These are phyloP conservation scores for Trichacis sp. DNA, from an alignment of 2,888 invertebrate species.

Conservation along the genomic window DNA sequence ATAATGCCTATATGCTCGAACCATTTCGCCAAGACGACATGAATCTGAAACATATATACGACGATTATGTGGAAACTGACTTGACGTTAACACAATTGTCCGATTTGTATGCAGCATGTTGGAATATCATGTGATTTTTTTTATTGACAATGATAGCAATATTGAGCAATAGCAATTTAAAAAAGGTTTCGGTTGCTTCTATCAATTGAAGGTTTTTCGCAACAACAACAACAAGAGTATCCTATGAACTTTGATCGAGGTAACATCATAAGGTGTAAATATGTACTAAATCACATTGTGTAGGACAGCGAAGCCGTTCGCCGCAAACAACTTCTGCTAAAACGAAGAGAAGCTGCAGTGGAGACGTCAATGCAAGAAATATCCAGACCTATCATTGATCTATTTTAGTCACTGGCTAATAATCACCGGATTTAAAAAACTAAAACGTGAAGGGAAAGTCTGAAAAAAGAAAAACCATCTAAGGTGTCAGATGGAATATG, in stretches of 20 bases:
- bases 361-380: constrained; percentile 21
- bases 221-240: no score
- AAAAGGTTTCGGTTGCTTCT: constrained; percentile 19
- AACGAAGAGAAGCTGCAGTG: background rate
- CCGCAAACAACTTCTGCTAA: background rate
- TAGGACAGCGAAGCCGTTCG: constrained; percentile 29
- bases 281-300: constrained; percentile 15
- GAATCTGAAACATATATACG: constrained; percentile 22
- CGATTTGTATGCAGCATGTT: constrained; percentile 33
- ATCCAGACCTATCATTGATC: constrained; percentile 22
- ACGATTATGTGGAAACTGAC: no score
- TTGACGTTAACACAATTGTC: constrained; percentile 32
- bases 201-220: no score
- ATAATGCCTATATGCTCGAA: no score
- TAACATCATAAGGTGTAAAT: no score
- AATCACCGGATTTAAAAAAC: constrained; percentile 2
- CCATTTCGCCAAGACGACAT: no score
- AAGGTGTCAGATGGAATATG: no score
- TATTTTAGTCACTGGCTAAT: constrained; percentile 15
- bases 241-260: constrained; percentile 3
- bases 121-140: constrained; percentile 29
- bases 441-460: no score
- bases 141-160: constrained; percentile 31
- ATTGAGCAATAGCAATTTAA: constrained; percentile 19
- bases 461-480: no score